These are phyloP conservation scores for Sciaenops ocellatus DNA, from an alignment of 2,797 vertebrate genomes.

Conservation along the genomic window DNA sequence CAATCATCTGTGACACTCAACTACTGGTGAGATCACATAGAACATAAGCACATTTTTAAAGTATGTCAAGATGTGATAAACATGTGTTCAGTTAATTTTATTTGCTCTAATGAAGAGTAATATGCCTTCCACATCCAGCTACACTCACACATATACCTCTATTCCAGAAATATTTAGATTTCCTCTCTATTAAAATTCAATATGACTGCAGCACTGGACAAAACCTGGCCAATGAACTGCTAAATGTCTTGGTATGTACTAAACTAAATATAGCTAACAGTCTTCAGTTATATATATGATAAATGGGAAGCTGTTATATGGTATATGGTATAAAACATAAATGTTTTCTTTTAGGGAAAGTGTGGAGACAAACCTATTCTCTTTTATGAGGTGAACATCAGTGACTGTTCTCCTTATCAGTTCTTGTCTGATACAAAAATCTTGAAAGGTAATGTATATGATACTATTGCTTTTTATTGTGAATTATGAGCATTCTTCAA, in stretches of 20 bases:
- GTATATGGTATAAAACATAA: background rate
- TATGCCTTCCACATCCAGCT: background rate
- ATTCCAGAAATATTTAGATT: constrained; percentile 64
- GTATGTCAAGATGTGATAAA: background rate
- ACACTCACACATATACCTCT: background rate
- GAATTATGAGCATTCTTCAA: background rate
- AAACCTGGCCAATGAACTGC: constrained; percentile 40
- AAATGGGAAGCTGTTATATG: background rate
- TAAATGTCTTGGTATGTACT: constrained; percentile 51
- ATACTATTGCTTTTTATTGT: background rate
- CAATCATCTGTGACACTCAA: constrained; percentile 21
- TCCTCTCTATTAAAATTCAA: constrained; percentile 63
- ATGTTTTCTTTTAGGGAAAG: constrained; percentile 41
- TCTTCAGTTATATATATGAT: background rate
- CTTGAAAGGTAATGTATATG: constrained; percentile 52
- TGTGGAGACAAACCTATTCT: constrained; percentile 59
- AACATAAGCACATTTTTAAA: background rate
- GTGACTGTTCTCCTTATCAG: constrained; percentile 40
- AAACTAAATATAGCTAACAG: background rate
- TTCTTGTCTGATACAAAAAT: constrained; percentile 51
- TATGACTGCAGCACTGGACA: constrained; percentile 57
- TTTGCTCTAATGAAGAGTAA: background rate
- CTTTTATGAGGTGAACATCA: constrained; percentile 61
- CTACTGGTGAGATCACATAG: constrained; percentile 32
- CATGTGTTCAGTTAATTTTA: background rate